These are phyloP conservation scores for Circaetus cinerascens DNA, from an alignment of 2,113 vertebrate genomes.

Conservation along the genomic window DNA sequence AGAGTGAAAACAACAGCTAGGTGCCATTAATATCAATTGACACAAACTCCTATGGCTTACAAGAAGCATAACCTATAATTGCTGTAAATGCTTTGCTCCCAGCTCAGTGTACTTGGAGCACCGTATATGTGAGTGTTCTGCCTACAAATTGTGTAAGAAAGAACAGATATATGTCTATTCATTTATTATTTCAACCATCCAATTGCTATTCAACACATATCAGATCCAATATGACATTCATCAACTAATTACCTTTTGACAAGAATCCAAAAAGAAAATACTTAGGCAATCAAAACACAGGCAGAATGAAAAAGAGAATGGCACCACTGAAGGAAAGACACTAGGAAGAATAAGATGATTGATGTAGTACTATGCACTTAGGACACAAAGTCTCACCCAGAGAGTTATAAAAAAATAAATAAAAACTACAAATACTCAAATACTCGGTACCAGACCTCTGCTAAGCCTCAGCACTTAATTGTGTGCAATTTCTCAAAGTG, in stretches of 20 bases:
- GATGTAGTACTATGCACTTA: neutral
- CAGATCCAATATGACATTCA: neutral
- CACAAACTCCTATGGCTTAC: neutral
- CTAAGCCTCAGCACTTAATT: neutral
- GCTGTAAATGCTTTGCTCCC: neutral
- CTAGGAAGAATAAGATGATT: neutral
- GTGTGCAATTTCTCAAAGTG: neutral
- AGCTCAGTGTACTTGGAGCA: neutral
- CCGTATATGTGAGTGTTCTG: neutral
- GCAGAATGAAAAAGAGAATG: neutral
- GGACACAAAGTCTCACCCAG: neutral
- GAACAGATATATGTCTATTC: neutral
- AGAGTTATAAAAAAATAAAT: neutral
- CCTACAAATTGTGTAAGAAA: neutral
- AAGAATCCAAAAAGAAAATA: neutral
- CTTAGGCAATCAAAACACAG: neutral
- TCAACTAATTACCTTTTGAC: conserved; percentile 21
- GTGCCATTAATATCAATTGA: neutral
- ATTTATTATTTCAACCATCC: neutral
- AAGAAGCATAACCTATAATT: neutral
- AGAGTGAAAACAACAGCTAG: neutral
- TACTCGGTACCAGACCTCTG: neutral
- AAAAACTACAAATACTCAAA: neutral
- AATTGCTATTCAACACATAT: neutral
- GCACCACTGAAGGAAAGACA: neutral